Evolutionary conservation across 2,888 invertebrate species (phyloP), one percentile per base, ranked within the genome.

Genomic region (Cephus pulcher): DNA sequence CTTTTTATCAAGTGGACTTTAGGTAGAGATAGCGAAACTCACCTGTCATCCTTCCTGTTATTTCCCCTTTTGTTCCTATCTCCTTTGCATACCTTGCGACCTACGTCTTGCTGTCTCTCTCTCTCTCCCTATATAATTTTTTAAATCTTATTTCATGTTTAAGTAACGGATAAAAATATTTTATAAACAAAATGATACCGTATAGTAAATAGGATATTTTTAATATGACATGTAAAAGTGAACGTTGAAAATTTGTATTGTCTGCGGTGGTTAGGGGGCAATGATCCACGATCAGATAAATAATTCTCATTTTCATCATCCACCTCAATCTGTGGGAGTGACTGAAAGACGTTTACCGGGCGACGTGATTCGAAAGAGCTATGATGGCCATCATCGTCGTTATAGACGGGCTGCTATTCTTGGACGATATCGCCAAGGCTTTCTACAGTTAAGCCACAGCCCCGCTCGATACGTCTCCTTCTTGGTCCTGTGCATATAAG

Each of bases 371-470:
- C 9, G 56, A 23, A 56, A 23, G 9, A 15, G 56, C 15, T 56
- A 56, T 9, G 9, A 56, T 23, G 56, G 23, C 23, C 1, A 56
- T 15, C 23, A 56, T 56, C 56, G 23, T 56, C 23, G 9, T 56
- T 56, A 56, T 56, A 23, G 23, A 23, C 56, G 56, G 15, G 11
- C 12, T 33, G 68, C 33, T 75, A 75, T 75, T 75, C 33, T 35
- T 75, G 56, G 75, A 75, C 33, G 33, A 56, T 40, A 75, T 75
- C 33, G 75, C 68, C 40, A 32, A 68, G 35, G 33, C 75, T 56
- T 75, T 32, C 32, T 75, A 40, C 68, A 56, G 56, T 23, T 9
- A 56, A 56, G 15, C 23, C 56, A 23, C 56, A 56, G 0, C 23
- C 40, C 56, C 56, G 56, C 56, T 56, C 56, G 56, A 56, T 56